Conservation (phyloP, 2,797 vertebrate species). For the Mallotus villosus region DNA sequence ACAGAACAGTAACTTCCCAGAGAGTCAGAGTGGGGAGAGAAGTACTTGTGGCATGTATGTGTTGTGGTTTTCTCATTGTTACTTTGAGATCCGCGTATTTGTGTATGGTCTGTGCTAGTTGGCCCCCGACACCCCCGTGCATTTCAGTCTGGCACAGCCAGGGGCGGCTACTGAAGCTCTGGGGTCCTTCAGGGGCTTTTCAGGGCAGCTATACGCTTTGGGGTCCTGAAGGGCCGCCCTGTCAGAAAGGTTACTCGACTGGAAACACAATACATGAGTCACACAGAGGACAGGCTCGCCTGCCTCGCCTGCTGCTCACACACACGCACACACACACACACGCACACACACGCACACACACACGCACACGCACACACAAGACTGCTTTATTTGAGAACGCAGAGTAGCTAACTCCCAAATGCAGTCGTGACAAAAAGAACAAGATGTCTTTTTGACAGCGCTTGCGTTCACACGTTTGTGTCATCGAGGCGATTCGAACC, state of each 20-base stretch:
- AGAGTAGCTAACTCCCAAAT: no score
- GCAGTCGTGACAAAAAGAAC: no score
- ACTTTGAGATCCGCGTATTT: not conserved
- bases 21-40: conserved; percentile 30
- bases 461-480: no score
- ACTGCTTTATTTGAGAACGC: no score
- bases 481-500: no score
- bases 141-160: conserved; percentile 42
- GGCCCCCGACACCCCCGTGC: conserved; percentile 6
- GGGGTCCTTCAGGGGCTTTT: conserved; percentile 47
- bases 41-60: conserved; percentile 13
- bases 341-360: no score
- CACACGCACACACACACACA: no score
- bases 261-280: conserved; percentile 60
- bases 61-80: not conserved
- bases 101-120: conserved; percentile 18
- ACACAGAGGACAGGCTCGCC: conserved; percentile 33
- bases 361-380: no score
- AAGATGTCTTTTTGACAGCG: no score
- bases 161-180: conserved; percentile 23
- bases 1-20: conserved; percentile 27
- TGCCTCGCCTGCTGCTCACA: conserved; percentile 31
- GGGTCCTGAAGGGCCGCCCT: conserved; percentile 57
- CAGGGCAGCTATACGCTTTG: conserved; percentile 43
- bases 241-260: conserved; percentile 60